Conservation (phyloP, 1,140 invertebrate genomes). For the Lordiphosa clarofinis region DNA sequence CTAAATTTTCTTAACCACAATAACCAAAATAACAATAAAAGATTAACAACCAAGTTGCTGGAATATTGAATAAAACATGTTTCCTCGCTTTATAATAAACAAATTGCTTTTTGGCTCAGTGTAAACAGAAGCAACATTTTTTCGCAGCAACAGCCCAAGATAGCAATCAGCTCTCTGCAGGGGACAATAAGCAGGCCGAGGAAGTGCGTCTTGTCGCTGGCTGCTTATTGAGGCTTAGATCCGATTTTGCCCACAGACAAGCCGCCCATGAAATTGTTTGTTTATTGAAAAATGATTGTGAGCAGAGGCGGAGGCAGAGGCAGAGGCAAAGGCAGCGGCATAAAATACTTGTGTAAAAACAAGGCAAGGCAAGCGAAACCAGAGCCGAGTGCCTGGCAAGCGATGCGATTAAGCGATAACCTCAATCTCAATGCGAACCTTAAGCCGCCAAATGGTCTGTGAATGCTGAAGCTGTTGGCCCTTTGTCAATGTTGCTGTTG, state of each 20-base stretch:
- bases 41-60: too few relatives aligned
- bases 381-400: slow-evolving; percentile 37
- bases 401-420: slow-evolving; percentile 77
- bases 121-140: slow-evolving; percentile 46
- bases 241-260: slow-evolving; percentile 73
- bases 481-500: slow-evolving; percentile 4
- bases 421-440: slow-evolving; percentile 59
- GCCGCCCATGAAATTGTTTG: slow-evolving; percentile 77
- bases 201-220: slow-evolving; percentile 75
- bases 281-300: slow-evolving; percentile 78
- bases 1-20: too few relatives aligned
- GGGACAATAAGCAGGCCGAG: slow-evolving; percentile 26
- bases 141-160: slow-evolving; percentile 24
- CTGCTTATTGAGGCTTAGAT: slow-evolving; percentile 78
- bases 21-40: too few relatives aligned
- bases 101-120: slow-evolving; percentile 49
- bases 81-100: neutral
- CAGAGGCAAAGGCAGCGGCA: slow-evolving; percentile 2
- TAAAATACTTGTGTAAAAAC: slow-evolving; percentile 24
- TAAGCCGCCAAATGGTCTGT: slow-evolving; percentile 76
- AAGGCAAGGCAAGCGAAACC: slow-evolving; percentile 27
- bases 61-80: too few relatives aligned
- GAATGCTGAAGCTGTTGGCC: slow-evolving; percentile 59
- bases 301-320: slow-evolving; percentile 24
- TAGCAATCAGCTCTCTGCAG: slow-evolving; percentile 47